Evolutionary conservation across 2,888 invertebrate genomes (phyloP).

Genomic region (Plutella xylostella): DNA sequence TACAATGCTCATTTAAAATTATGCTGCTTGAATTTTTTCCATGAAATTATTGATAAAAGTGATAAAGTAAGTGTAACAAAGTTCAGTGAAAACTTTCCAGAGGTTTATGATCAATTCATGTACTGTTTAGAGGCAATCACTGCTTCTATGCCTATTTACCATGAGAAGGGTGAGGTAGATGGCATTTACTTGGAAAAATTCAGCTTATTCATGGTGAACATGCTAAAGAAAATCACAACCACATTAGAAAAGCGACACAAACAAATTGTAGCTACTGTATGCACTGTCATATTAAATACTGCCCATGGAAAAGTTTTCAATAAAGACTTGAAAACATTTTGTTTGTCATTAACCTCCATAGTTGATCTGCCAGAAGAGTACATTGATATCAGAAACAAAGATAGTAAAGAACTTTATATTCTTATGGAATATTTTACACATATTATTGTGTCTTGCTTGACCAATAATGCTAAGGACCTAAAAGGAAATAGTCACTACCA

Average conservation of each 20-base stretch:
- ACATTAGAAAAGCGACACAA: slow-evolving; percentile 21
- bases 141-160: slow-evolving; percentile 32
- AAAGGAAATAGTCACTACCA: slow-evolving; percentile 8
- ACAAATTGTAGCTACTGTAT: slow-evolving; percentile 31
- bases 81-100: slow-evolving; percentile 34
- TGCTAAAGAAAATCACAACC: slow-evolving; percentile 27
- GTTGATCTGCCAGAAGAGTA: slow-evolving; percentile 20
- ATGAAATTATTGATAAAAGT: slow-evolving; percentile 37
- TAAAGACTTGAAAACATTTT: slow-evolving; percentile 28
- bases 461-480: neutral
- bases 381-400: neutral
- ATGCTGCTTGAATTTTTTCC: slow-evolving; percentile 39
- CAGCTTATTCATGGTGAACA: slow-evolving; percentile 27
- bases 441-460: neutral
- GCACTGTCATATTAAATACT: slow-evolving; percentile 31
- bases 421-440: neutral
- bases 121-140: slow-evolving; percentile 34
- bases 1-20: slow-evolving; percentile 49
- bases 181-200: slow-evolving; percentile 29
- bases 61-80: slow-evolving; percentile 30
- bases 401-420: neutral
- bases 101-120: slow-evolving; percentile 30
- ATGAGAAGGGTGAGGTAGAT: slow-evolving; percentile 42
- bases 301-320: slow-evolving; percentile 29
- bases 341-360: neutral